phyloP scores from a whole-genome alignment of 2,113 vertebrate genomes.

The Todiramphus chloris region DNA sequence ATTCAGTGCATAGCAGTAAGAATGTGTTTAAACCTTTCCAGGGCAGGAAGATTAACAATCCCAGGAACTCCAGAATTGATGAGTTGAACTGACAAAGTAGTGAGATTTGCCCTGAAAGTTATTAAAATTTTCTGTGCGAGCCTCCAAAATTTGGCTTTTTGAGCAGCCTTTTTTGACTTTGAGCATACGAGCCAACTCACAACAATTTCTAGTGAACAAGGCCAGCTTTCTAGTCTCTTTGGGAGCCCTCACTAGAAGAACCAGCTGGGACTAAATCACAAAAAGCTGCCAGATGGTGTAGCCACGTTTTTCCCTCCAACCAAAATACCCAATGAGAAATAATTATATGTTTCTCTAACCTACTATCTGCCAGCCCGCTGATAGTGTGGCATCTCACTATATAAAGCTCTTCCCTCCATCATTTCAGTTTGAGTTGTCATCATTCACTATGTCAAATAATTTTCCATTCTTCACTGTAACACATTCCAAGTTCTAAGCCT shows the following conservation, averaged over 20 bases:
- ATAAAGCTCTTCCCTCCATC: not conserved
- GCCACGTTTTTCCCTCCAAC: conserved; percentile 40
- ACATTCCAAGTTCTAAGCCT: not conserved
- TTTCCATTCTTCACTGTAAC: not conserved
- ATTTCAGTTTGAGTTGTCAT: not conserved
- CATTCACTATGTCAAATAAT: not conserved
- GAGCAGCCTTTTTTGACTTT: conserved; percentile 3
- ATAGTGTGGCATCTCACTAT: not conserved
- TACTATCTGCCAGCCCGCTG: not conserved
- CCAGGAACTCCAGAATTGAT: not conserved
- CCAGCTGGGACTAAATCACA: conserved; percentile 56
- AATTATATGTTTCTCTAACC: not conserved
- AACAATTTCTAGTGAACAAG: conserved; percentile 1
- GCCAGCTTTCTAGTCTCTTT: conserved; percentile 38
- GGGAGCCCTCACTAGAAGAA: conserved; percentile 41
- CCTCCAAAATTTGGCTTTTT: conserved; percentile 21
- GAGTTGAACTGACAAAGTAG: not conserved
- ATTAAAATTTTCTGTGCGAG: not conserved
- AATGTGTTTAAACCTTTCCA: not conserved
- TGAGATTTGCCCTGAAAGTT: conserved; percentile 10
- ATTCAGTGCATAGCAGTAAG: not conserved
- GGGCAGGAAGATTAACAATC: not conserved
- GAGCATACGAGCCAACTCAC: not conserved
- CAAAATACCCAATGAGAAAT: conserved; percentile 34
- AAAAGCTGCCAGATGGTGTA: conserved; percentile 53